Evolutionary conservation across 2,888 invertebrate genomes (phyloP).

Genomic region (Hydroisotoma schaefferi): DNA sequence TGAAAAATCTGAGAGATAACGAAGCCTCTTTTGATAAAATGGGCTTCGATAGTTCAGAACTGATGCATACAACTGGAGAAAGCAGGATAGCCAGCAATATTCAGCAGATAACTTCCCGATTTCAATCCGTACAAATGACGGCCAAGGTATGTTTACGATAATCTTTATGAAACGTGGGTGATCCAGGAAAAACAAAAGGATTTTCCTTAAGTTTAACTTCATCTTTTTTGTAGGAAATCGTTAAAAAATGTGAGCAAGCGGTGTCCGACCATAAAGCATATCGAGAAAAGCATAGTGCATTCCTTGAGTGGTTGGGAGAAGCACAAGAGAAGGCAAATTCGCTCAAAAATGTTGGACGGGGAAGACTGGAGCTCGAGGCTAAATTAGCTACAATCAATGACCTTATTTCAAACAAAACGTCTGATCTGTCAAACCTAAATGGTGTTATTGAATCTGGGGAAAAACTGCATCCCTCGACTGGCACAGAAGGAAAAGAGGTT

Average conservation of each 20-base stretch:
- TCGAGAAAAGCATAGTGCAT: conserved; percentile 78
- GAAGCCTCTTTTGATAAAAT: conserved; percentile 83
- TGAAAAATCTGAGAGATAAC: conserved; percentile 73
- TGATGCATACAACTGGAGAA: conserved; percentile 76
- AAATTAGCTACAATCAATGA: conserved; percentile 70
- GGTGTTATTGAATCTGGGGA: conserved; percentile 83
- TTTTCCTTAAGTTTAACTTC: background rate
- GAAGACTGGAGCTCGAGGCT: conserved; percentile 66
- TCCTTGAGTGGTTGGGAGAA: conserved; percentile 72
- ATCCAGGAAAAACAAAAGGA: background rate
- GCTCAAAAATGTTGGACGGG: conserved; percentile 58
- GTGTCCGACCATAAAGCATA: conserved; percentile 75
- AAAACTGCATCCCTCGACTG: conserved; percentile 79
- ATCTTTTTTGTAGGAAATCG: conserved; percentile 61
- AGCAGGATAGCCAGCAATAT: conserved; percentile 80
- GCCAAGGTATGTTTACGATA: conserved; percentile 60
- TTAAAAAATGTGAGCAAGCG: conserved; percentile 88
- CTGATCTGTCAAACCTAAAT: conserved; percentile 71
- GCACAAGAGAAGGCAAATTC: conserved; percentile 70
- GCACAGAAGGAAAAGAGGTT: conserved; percentile 79
- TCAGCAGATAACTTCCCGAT: conserved; percentile 83
- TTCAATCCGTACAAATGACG: conserved; percentile 83
- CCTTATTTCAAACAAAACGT: conserved; percentile 69
- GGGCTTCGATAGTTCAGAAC: conserved; percentile 77
- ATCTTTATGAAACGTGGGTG: background rate